These are phyloP conservation scores for Orchestia grillus DNA, from an alignment of 1,140 invertebrate species.

Conservation along the genomic window DNA sequence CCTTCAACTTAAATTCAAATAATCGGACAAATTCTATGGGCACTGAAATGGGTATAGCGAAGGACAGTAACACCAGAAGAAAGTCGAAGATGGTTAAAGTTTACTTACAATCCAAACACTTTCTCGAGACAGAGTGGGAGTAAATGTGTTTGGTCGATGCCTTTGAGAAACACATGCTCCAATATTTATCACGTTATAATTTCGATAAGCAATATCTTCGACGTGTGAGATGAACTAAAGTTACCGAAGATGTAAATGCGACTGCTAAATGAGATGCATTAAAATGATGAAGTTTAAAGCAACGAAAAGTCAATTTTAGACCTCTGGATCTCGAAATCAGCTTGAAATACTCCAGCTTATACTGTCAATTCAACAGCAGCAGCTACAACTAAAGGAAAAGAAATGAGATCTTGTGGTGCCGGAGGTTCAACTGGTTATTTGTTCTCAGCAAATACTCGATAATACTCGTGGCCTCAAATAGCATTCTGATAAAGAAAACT, in stretches of 20 bases:
- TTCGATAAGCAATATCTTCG: not conserved
- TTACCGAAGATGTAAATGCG: not conserved
- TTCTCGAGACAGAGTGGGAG: not conserved
- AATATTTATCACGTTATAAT: not conserved
- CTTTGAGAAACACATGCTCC: not conserved
- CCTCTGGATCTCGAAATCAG: not conserved
- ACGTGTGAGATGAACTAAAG: not conserved
- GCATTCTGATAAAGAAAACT: conserved; percentile 1
- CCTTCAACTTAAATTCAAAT: too few species aligned
- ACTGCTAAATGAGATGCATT: not conserved
- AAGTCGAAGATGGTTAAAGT: not conserved
- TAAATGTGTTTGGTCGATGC: not conserved
- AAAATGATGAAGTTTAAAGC: not conserved
- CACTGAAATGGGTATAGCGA: too few species aligned
- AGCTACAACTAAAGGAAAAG: not conserved
- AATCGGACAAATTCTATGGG: too few species aligned
- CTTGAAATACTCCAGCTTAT: not conserved
- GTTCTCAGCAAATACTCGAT: not conserved
- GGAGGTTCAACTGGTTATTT: not conserved
- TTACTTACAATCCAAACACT: not conserved
- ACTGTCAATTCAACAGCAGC: not conserved
- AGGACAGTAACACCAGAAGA: not conserved
- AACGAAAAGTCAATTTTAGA: not conserved
- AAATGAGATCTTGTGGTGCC: not conserved
- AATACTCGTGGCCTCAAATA: not conserved